A percentile compares a stretch with the other conserved stretches of the same genome.
These are phyloP conservation scores for Tiliacea citrago DNA, from an alignment of 2,888 invertebrate genomes.

Conservation along the genomic window DNA sequence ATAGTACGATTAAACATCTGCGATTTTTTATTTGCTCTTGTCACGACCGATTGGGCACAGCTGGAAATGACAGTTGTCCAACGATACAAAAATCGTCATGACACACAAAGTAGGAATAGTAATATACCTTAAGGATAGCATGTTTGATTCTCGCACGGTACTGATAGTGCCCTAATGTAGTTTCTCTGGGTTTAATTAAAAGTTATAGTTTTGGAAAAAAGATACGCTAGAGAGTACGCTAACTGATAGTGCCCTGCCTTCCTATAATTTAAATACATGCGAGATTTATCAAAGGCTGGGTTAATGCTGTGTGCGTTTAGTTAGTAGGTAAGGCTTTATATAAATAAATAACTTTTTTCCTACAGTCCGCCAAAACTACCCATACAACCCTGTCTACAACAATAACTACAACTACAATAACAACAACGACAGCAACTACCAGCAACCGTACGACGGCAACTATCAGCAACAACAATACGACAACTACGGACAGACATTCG, in stretches of 20 bases:
- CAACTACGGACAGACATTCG: conserved; percentile 64
- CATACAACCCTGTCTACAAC: conserved; percentile 70
- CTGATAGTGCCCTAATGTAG: neutral
- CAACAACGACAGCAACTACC: conserved; percentile 63
- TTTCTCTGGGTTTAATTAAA: neutral
- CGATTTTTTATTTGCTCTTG: neutral
- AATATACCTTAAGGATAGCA: neutral
- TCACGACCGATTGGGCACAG: too few species aligned
- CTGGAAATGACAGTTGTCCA: neutral
- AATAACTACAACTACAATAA: conserved; percentile 60
- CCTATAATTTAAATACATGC: too few species aligned
- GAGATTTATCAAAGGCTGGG: too few species aligned
- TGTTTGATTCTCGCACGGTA: neutral
- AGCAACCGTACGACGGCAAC: conserved; percentile 71
- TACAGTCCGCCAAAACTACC: conserved; percentile 85
- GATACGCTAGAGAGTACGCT: too few species aligned
- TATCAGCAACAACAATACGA: conserved; percentile 72
- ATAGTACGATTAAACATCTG: neutral
- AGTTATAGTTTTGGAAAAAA: neutral
- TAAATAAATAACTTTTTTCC: neutral
- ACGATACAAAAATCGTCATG: neutral
- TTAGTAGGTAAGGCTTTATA: too few species aligned
- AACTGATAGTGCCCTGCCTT: too few species aligned
- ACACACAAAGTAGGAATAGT: neutral
- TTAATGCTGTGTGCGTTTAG: too few species aligned